These are phyloP conservation scores for Halichoerus grypus DNA, from an alignment of 2,113 vertebrate genomes.

Conservation along the genomic window DNA sequence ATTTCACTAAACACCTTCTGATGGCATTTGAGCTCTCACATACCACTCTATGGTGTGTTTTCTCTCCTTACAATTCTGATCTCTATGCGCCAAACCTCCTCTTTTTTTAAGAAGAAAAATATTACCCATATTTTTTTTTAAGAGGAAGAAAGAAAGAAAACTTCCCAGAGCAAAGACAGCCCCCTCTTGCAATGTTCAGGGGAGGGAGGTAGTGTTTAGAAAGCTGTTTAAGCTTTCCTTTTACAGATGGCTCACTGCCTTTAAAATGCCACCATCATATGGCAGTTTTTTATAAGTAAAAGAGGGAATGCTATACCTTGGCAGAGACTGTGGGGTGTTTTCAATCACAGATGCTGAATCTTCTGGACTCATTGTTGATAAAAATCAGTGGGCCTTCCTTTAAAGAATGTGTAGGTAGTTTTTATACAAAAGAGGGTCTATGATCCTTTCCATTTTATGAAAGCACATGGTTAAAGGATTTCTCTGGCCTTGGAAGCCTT, in stretches of 20 bases:
- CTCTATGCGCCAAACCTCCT: neutral
- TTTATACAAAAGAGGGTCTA: neutral
- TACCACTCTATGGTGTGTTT: accelerated
- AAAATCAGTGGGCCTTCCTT: neutral
- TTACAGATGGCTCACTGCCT: neutral
- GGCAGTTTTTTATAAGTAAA: neutral
- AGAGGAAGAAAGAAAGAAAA: neutral
- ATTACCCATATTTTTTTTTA: neutral
- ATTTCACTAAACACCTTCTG: neutral
- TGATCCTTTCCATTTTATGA: neutral
- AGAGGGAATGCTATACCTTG: neutral
- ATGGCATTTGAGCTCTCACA: accelerated
- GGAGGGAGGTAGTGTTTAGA: neutral
- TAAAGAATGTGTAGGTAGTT: neutral
- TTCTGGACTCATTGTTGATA: neutral
- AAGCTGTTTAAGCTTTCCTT: neutral
- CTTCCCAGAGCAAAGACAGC: neutral
- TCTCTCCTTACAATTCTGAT: neutral
- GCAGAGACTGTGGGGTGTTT: neutral
- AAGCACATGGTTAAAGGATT: neutral
- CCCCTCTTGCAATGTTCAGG: neutral
- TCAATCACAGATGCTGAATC: neutral
- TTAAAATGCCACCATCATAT: accelerated
- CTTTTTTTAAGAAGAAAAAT: neutral
- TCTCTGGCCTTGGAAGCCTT: neutral